Conservation (phyloP, 2,797 vertebrate species). For the Anabas testudineus region DNA sequence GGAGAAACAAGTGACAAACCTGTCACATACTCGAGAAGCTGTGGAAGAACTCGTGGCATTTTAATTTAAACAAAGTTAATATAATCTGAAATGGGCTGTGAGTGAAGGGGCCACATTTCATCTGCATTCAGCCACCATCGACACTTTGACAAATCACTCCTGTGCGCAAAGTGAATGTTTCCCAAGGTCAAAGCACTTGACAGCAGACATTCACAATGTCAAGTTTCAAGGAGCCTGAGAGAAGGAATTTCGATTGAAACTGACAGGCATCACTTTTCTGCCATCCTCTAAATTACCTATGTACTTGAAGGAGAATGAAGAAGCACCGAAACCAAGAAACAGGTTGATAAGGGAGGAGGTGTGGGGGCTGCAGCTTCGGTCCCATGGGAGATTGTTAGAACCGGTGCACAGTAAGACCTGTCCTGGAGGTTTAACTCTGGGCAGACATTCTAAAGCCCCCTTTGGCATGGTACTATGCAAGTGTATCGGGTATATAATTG, state of each 20-base stretch:
- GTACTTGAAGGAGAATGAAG: constrained; percentile 20
- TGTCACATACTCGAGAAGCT: not conserved
- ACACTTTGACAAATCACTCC: constrained; percentile 22
- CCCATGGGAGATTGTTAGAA: constrained; percentile 34
- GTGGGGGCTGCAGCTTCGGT: not conserved
- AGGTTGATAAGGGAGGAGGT: constrained; percentile 8
- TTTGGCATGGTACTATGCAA: constrained; percentile 27
- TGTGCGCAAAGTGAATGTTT: constrained; percentile 33
- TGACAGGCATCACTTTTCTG: constrained; percentile 30
- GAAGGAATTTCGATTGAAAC: constrained; percentile 48
- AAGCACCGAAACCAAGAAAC: constrained; percentile 18
- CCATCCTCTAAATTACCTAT: constrained; percentile 21
- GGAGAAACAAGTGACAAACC: not conserved
- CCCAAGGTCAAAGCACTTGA: constrained; percentile 45
- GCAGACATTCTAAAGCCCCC: constrained; percentile 23
- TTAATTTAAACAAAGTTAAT: constrained; percentile 11
- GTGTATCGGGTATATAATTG: constrained; percentile 43
- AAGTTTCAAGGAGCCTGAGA: constrained; percentile 5
- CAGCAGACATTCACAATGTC: constrained; percentile 17
- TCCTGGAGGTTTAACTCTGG: constrained; percentile 33
- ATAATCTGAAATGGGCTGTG: not conserved
- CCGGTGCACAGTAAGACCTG: not conserved
- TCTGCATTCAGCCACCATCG: constrained; percentile 6
- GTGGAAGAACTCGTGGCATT: not conserved
- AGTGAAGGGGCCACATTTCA: not conserved